Base-by-base conservation (phyloP, 2,113 vertebrate genomes). In the Otis tarda region DNA sequence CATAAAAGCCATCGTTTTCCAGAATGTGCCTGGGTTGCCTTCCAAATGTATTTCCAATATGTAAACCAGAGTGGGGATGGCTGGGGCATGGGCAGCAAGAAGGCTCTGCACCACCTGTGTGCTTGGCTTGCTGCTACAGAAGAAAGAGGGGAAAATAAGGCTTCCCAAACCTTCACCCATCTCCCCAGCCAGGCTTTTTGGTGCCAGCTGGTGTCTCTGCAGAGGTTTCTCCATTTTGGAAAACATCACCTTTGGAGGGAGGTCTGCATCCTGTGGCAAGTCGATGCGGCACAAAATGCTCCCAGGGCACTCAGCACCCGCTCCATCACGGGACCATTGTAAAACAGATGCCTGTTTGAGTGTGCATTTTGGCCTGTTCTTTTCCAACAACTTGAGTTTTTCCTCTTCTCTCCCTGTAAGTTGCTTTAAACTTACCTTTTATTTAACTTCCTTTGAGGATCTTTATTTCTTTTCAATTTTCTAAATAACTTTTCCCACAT, bases 191-290 rank as follows among this genome's bases (percentile, higher is more conserved):
- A 70, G 37, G 24, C 10, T 33, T 84, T 75, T 39, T 18, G 10
- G 28, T 17, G 31, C 6, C 21, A 61, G 25, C 7, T 74, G 41
- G 10, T 65, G 8, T 20, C 30, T 61, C 52, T 89, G 41, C 14
- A 75, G 31, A n/a, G 14, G 4, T 37, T 6, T 78, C 37, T 81
- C 20, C 14, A 10, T 37, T 80, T 84, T 63, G 65, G 55, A 83
- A 7, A 60, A 25, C 0, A 1, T 16, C 21, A 71, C 11, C 22
- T 55, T 53, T 75, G 52, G 49, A 85, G 24, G 0, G 0, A 83
- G 20, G 27, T 76, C 20, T 65, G 64, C 18, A 30, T 19, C 20
- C 21, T 43, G 21, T 4, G 6, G 21, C 39, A 68, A 15, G 12
- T 5, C 2, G 5, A 43, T 17, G 22, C 14, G 69, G 63, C 37